Evolutionary conservation across 2,113 vertebrate species (phyloP).

Genomic region (Tonatia bakeri): DNA sequence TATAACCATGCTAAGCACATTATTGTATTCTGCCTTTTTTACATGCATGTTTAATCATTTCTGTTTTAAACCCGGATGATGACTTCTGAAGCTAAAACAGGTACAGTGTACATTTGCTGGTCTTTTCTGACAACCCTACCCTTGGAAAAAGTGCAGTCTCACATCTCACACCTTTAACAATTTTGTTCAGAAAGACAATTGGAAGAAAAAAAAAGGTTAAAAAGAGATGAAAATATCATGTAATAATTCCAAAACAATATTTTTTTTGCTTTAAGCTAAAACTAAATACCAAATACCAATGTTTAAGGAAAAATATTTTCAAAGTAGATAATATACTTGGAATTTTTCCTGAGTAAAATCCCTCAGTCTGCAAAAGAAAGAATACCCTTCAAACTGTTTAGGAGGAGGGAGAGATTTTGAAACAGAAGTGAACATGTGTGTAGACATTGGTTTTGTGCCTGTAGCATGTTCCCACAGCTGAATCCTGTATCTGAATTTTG

Average conservation of each 20-base stretch:
- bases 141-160: neutral
- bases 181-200: neutral
- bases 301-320: neutral
- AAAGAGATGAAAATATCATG: neutral
- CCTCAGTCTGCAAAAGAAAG: neutral
- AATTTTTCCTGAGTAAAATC: neutral
- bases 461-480: fast-evolving
- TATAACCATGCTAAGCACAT: neutral
- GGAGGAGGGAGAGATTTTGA: neutral
- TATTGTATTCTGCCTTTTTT: neutral
- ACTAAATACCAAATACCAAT: neutral
- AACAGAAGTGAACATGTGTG: neutral
- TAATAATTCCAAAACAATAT: neutral
- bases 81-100: neutral
- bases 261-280: neutral
- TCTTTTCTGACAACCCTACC: neutral
- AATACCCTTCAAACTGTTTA: neutral
- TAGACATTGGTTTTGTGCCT: neutral
- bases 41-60: neutral
- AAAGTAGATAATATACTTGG: neutral
- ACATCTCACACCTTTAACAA: neutral
- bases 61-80: neutral
- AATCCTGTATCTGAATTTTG: neutral
- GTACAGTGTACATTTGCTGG: neutral
- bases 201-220: neutral